Evolutionary conservation across 2,113 vertebrate genomes (phyloP).

Genomic region (Gymnarchus niloticus): DNA sequence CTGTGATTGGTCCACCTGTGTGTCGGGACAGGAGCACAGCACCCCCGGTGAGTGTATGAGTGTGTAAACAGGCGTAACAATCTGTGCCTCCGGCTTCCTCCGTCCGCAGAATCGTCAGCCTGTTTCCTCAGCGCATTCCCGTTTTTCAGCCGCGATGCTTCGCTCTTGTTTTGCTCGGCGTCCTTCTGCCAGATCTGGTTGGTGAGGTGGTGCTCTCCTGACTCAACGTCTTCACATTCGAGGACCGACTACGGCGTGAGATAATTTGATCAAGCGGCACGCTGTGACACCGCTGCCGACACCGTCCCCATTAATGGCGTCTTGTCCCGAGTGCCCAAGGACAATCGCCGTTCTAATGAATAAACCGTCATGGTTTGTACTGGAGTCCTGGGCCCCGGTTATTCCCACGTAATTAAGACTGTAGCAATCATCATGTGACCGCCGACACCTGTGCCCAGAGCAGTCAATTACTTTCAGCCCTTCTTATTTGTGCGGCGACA

Average conservation of each 20-base stretch:
- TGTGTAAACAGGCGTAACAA: neutral
- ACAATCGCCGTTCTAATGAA: constrained; percentile 27
- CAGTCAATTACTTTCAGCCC: constrained; percentile 14
- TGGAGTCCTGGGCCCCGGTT: constrained; percentile 27
- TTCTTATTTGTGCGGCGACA: neutral
- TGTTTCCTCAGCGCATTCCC: neutral
- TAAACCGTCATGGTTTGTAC: constrained; percentile 16
- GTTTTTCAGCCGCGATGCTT: neutral
- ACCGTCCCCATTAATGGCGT: constrained; percentile 28
- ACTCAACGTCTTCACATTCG: neutral
- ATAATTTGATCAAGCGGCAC: constrained; percentile 37
- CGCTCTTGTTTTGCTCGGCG: neutral
- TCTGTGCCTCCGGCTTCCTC: neutral
- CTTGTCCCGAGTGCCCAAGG: constrained; percentile 28
- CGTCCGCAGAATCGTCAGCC: neutral
- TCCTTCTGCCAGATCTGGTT: neutral
- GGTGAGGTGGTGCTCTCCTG: neutral
- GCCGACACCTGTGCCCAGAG: constrained; percentile 3
- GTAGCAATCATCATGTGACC: constrained; percentile 4
- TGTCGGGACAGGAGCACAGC: neutral
- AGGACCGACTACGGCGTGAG: constrained; percentile 23
- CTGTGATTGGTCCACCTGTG: neutral
- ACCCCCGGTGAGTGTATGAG: neutral
- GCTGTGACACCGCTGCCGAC: constrained; percentile 21
- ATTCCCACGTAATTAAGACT: constrained; percentile 33